Conservation (phyloP, 2,113 vertebrate species). For the Odobenus rosmarus region DNA sequence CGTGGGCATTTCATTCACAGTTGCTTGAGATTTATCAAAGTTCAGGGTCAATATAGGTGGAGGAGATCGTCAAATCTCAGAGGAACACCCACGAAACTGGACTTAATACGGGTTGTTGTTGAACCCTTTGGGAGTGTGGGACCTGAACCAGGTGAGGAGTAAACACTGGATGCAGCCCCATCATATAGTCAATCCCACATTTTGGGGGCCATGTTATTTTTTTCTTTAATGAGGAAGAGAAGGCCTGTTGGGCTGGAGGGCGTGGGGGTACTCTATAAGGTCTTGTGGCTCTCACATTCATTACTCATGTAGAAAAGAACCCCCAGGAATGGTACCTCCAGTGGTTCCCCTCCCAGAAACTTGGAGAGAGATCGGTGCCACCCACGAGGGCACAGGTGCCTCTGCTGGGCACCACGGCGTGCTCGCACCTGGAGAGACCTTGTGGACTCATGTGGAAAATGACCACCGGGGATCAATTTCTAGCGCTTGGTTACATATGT, state of each 20-base stretch:
- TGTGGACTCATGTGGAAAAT: not conserved
- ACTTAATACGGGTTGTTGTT: not conserved
- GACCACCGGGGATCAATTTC: not conserved
- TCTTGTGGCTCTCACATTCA: not conserved
- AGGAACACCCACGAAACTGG: not conserved
- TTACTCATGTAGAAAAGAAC: not conserved
- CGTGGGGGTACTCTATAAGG: not conserved
- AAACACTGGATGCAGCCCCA: not conserved
- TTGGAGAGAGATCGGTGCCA: not conserved
- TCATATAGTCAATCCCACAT: not conserved
- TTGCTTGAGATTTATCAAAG: not conserved
- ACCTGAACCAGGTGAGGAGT: not conserved
- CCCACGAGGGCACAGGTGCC: not conserved
- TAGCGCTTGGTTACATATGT: not conserved
- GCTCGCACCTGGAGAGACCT: not conserved
- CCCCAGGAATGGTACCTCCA: not conserved
- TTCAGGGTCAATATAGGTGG: not conserved
- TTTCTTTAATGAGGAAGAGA: not conserved
- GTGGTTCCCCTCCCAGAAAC: not conserved
- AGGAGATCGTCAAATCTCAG: not conserved
- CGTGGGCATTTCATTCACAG: not conserved
- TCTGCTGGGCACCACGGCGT: fast-evolving
- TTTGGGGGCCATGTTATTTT: not conserved
- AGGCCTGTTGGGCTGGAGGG: not conserved
- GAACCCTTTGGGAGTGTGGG: not conserved